Conservation (phyloP, 2,888 invertebrate genomes). For the Drosophila niveifrons region DNA sequence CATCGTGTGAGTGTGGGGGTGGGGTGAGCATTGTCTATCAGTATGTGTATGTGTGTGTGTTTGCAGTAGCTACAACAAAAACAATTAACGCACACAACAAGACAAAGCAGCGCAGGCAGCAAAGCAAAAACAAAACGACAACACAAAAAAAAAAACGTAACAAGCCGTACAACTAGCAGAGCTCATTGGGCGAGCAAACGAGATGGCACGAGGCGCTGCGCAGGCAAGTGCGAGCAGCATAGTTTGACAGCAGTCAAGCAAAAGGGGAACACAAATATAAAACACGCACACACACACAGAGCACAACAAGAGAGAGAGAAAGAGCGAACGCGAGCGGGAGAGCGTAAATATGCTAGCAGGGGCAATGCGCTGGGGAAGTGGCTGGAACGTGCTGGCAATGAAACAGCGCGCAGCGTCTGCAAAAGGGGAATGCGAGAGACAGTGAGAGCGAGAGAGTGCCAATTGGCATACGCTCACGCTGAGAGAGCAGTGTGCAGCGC, state of each 20-base stretch:
- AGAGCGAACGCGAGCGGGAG: slow-evolving; percentile 9
- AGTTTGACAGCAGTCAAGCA: slow-evolving; percentile 7
- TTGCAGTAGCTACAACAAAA: slow-evolving; percentile 47
- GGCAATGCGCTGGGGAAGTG: slow-evolving; percentile 65
- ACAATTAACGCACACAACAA: slow-evolving; percentile 59
- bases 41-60: slow-evolving; percentile 23
- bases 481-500: slow-evolving; percentile 11
- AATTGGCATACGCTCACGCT: slow-evolving; percentile 22
- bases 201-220: slow-evolving; percentile 54
- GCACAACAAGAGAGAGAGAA: slow-evolving; percentile 5
- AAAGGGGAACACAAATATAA: slow-evolving; percentile 42
- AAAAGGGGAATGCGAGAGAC: slow-evolving; percentile 53
- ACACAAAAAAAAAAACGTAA: slow-evolving; percentile 34
- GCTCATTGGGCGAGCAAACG: slow-evolving; percentile 70
- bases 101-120: slow-evolving; percentile 39
- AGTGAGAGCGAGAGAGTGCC: slow-evolving; percentile 6
- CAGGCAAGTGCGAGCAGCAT: slow-evolving; percentile 38
- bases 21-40: slow-evolving; percentile 8
- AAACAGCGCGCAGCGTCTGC: slow-evolving; percentile 71
- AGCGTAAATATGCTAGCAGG: slow-evolving; percentile 51
- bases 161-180: slow-evolving; percentile 38
- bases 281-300: slow-evolving; percentile 8
- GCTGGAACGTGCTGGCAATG: slow-evolving; percentile 56
- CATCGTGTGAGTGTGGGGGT: slow-evolving; percentile 3
- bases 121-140: slow-evolving; percentile 26